Evolutionary conservation across 2,888 invertebrate species (phyloP).

Genomic region (Orthosia gothica): DNA sequence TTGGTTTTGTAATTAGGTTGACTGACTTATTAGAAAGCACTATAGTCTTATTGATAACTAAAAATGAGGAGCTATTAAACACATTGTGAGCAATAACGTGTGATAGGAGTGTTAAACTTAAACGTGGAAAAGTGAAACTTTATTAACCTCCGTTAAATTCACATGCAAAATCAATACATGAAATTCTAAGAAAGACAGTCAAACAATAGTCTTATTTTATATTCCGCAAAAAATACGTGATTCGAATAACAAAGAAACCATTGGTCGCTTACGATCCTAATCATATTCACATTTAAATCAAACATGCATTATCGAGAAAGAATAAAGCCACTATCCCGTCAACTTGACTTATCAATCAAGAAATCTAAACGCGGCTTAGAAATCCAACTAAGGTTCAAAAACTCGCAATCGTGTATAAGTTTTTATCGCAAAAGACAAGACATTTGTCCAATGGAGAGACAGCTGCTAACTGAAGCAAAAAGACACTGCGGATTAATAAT

Average conservation of each 20-base stretch:
- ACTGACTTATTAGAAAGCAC: too few species aligned
- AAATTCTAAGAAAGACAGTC: neutral
- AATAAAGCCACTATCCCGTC: slow-evolving; percentile 18
- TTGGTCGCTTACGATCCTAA: neutral
- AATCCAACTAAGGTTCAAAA: slow-evolving; percentile 37
- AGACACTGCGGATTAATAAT: slow-evolving; percentile 32
- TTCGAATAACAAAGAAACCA: slow-evolving; percentile 15
- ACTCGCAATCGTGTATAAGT: slow-evolving; percentile 39
- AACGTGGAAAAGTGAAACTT: neutral
- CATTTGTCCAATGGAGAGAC: slow-evolving; percentile 53
- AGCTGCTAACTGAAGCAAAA: slow-evolving; percentile 45
- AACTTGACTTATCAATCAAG: slow-evolving; percentile 36
- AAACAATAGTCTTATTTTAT: slow-evolving; percentile 17
- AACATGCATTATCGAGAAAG: slow-evolving; percentile 3
- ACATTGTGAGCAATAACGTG: too few species aligned
- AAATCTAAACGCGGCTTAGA: slow-evolving; percentile 45
- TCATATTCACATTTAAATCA: slow-evolving; percentile 4
- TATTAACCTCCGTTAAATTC: neutral
- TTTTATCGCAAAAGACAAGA: slow-evolving; percentile 53
- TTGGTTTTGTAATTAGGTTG: neutral
- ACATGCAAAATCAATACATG: neutral
- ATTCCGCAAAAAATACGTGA: slow-evolving; percentile 15
- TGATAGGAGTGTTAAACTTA: too few species aligned
- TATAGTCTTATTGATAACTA: too few species aligned
- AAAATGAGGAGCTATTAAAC: too few species aligned